A percentile compares a stretch with the other conserved stretches of the same genome.
These are phyloP conservation scores for Hyles vespertilio DNA, from an alignment of 1,140 invertebrate genomes.

Conservation along the genomic window DNA sequence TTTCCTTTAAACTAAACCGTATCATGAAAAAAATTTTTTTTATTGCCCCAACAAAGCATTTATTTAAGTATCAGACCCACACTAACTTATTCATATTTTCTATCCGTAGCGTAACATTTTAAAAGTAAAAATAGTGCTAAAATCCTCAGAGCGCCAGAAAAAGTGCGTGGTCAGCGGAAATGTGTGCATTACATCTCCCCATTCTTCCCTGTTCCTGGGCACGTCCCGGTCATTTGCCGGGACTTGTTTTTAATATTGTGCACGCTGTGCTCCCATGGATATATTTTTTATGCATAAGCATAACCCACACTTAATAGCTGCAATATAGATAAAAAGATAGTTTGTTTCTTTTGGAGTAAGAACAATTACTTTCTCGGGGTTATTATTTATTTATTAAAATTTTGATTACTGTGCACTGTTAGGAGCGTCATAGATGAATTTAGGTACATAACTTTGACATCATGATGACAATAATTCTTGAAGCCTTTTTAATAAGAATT, in stretches of 20 bases:
- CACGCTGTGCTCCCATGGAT: not conserved
- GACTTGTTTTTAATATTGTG: slow-evolving; percentile 2
- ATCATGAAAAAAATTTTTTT: slow-evolving; percentile 2
- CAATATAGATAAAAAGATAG: too few species aligned
- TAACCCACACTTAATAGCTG: too few species aligned
- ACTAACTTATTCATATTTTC: not conserved
- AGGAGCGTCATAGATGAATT: too few species aligned
- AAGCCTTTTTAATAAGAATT: too few species aligned
- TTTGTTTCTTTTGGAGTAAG: too few species aligned
- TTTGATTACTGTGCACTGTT: too few species aligned
- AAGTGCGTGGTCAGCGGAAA: not conserved
- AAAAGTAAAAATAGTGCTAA: too few species aligned
- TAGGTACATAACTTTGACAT: too few species aligned
- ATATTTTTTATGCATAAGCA: too few species aligned
- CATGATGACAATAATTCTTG: too few species aligned
- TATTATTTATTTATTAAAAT: too few species aligned
- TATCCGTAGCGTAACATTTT: not conserved
- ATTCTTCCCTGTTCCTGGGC: not conserved
- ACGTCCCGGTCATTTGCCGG: slow-evolving; percentile 4
- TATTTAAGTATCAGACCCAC: not conserved
- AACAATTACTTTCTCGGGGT: too few species aligned
- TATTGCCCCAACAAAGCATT: not conserved
- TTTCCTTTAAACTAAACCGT: not conserved
- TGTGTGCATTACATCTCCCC: slow-evolving; percentile 2
- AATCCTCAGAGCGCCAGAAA: not conserved